These are phyloP conservation scores for Drosophila mimica DNA, from an alignment of 2,888 invertebrate species.

Conservation along the genomic window DNA sequence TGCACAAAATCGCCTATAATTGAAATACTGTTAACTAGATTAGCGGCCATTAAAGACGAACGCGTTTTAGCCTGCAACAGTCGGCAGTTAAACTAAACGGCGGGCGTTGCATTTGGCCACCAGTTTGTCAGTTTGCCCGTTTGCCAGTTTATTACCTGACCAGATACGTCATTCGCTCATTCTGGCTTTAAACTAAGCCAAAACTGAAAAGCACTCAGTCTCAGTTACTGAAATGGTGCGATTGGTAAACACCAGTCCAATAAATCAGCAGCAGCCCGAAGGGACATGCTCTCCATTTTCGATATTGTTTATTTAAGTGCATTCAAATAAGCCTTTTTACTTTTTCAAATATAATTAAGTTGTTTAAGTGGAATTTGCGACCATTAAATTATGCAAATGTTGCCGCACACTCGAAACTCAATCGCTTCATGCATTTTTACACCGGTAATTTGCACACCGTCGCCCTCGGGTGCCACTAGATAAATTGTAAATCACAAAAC, in stretches of 20 bases:
- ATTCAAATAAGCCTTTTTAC: constrained; percentile 68
- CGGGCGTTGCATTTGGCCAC: constrained; percentile 48
- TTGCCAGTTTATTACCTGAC: constrained; percentile 43
- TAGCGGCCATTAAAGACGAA: constrained; percentile 74
- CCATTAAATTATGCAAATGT: constrained; percentile 78
- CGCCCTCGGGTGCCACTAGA: constrained; percentile 40
- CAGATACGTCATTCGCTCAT: constrained; percentile 50
- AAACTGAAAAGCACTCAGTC: constrained; percentile 14
- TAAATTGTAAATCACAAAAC: constrained; percentile 64
- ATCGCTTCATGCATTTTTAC: constrained; percentile 47
- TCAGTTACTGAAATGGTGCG: constrained; percentile 59
- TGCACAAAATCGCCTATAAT: constrained; percentile 76
- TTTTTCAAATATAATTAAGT: constrained; percentile 72
- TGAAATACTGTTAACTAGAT: constrained; percentile 81
- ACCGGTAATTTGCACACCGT: constrained; percentile 65
- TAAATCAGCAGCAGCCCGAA: constrained; percentile 70
- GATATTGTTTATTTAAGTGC: constrained; percentile 72
- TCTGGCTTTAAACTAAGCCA: too few species aligned
- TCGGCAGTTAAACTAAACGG: constrained; percentile 38
- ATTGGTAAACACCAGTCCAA: constrained; percentile 39
- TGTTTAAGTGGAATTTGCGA: constrained; percentile 74
- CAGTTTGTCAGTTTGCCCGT: constrained; percentile 48
- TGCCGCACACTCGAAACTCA: constrained; percentile 36
- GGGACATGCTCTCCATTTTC: constrained; percentile 67
- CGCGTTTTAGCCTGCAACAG: constrained; percentile 37